Conservation (phyloP, 1,140 invertebrate species). For the Chironomus striatipennis region DNA sequence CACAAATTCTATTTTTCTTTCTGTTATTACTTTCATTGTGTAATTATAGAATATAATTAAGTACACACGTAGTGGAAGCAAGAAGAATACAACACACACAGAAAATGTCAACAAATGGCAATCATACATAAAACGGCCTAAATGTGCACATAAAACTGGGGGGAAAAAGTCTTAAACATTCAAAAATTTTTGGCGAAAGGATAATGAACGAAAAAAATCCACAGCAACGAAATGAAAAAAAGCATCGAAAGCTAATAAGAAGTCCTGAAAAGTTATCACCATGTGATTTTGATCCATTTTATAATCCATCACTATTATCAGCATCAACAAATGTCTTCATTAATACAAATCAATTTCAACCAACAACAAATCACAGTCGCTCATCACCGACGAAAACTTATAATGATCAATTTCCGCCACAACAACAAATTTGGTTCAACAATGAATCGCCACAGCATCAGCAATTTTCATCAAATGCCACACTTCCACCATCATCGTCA, state of each 20-base stretch:
- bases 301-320: background rate
- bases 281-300: slow-evolving; percentile 6
- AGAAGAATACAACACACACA: background rate
- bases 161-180: background rate
- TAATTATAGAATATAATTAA: background rate
- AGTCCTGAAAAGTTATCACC: slow-evolving; percentile 11
- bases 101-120: background rate
- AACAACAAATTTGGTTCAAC: background rate
- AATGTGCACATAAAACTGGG: background rate
- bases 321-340: background rate
- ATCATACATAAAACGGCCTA: background rate
- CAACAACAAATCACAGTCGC: background rate
- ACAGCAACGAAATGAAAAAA: slow-evolving; percentile 14
- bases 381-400: slow-evolving; percentile 3
- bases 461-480: background rate
- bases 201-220: background rate
- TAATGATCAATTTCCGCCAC: slow-evolving; percentile 12
- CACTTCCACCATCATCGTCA: background rate
- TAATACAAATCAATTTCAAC: background rate
- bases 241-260: background rate
- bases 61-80: background rate
- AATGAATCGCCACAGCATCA: background rate
- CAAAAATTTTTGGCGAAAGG: background rate
- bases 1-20: background rate
- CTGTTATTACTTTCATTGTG: background rate